phyloP scores from a whole-genome alignment of 2,888 invertebrate genomes.

The Drosophila buzzatii region DNA sequence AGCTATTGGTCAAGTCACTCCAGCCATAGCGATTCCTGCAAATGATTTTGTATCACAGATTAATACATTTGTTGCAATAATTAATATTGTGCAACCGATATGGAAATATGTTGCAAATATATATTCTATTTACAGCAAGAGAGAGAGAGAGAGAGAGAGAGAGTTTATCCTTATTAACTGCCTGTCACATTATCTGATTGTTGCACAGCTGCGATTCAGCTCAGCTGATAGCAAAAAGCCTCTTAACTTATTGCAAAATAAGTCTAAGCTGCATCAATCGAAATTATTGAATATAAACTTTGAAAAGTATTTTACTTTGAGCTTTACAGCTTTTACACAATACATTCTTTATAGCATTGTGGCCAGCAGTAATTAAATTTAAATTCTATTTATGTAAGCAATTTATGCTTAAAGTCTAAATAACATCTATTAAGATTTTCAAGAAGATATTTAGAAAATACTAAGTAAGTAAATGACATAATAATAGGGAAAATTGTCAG shows the following conservation, averaged over 20 bases:
- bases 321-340: too few relatives aligned
- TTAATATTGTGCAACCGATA: conserved; percentile 16
- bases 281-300: background rate
- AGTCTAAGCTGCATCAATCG: background rate
- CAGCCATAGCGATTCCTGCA: conserved; percentile 88
- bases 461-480: too few relatives aligned
- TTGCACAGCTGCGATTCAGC: background rate
- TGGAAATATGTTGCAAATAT: background rate
- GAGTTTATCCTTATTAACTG: background rate
- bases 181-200: background rate
- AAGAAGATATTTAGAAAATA: too few relatives aligned
- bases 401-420: too few relatives aligned
- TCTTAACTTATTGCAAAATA: background rate
- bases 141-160: too few relatives aligned
- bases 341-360: too few relatives aligned
- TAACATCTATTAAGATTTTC: too few relatives aligned
- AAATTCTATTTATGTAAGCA: too few relatives aligned
- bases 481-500: too few relatives aligned
- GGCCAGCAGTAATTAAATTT: too few relatives aligned
- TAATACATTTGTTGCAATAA: conserved; percentile 38
- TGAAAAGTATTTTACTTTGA: background rate
- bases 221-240: background rate
- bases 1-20: conserved; percentile 88
- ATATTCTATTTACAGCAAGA: background rate
- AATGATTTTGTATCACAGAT: conserved; percentile 15